Evolutionary conservation across 2,888 invertebrate genomes (phyloP), one percentile per base, ranked within the genome.

Genomic region (Noctua pronuba): DNA sequence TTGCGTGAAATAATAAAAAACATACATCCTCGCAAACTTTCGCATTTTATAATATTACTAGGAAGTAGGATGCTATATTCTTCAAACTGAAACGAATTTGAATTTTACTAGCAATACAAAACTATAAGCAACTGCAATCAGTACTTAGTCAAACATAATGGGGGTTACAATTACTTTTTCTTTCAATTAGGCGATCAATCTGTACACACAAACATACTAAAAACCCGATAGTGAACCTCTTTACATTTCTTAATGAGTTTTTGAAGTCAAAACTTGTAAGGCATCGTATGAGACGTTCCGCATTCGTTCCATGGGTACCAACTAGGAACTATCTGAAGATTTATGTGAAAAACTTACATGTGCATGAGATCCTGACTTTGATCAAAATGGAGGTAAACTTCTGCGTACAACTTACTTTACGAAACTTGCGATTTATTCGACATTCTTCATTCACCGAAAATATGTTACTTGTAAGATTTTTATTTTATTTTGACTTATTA

Each of bases 231-330:
- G n/a, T 0, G 31, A 65, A 64, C 68, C 41, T 69, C 49, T 58
- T 76, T 24, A 73, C 65, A 73, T 72, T 67, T 52, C n/a, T 16
- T 74, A 83, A 74, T 79, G 74, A 83, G 79, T 82, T 82, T 74
- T 62, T 24, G 49, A 74, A 79, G 74, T 71, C n/a, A 79, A 55
- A 83, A 74, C 70, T 82, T 67, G 7, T 10, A n/a, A 31, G 46
- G 65, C 52, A 16, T 35, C 68, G 31, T 8, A 44, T 31, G 46
- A 69, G 18, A 66, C 46, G 24, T 70, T 24, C 24, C 58, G 35
- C 69, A 44, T 52, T 46, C 72, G 58, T 69, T 31, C 11, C 10
- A 21, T 52, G 38, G 21, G 72, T 78, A 67, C 28, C 44, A 75
- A 79, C 58, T 71, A 67, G 28, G 49, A 75, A 83, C 60, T 79